Base-by-base conservation (phyloP, 2,113 vertebrate genomes). In the Forbesichthys papilliferus region DNA sequence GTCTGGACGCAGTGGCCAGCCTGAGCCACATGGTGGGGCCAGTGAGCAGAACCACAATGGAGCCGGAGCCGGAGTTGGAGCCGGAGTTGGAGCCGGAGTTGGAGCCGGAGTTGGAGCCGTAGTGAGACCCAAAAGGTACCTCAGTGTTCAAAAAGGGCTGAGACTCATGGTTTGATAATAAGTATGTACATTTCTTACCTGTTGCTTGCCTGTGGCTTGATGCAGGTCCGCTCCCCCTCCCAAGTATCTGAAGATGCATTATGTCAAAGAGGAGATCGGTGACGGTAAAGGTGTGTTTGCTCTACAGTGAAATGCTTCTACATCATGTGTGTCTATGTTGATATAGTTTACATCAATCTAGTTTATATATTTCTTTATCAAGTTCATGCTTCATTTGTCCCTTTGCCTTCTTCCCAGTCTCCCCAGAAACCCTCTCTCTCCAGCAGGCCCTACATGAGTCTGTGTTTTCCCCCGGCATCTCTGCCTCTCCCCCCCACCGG, bases 401-500 rank as follows among this genome's bases (percentile, higher is more conserved):
- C 16, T n/a, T 34, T 16, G 3, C 42, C 62, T 11, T 62, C 47
- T 60, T 3, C 34, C 20, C 73, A 87, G 85, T 78, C 72, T 79
- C 86, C 91, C 92, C 90, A 77, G 85, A 92, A 14, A 72, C 89
- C 61, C 82, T 91, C 65, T 93, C 93, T 64, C 92, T 97, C 54
- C 95, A 95, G 91, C 95, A 96, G 89, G 93, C 95, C 53, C 92
- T 96, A 51, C 95, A 96, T 58, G 94, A 96, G 81, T 96, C 95
- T 4, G 93, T 96, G 79, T 96, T 96, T 75, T 94, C 95, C 80
- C 93, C 95, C 51, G 92, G 95, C 75, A 86, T 94, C 86, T 90
- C 92, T 18, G 74, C 93, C 61, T 92, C 90, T 48, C 93, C 94
- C 0, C 89, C 87, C 3, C 95, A 95, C 74, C 93, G 93, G 71